Base-by-base conservation (phyloP, 2,888 invertebrate species). In the Conus canariensis region DNA sequence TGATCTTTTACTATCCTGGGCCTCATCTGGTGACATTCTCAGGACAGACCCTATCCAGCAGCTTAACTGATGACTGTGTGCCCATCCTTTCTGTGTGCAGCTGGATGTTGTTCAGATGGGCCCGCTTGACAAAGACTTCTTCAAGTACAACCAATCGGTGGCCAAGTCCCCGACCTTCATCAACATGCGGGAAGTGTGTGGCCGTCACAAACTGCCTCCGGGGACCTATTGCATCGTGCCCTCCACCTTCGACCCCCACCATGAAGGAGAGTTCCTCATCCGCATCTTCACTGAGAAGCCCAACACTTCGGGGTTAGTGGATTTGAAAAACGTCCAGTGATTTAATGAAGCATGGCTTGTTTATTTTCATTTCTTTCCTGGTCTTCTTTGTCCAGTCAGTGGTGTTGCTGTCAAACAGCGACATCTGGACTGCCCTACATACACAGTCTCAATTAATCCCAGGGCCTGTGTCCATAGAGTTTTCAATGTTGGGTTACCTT, bases 161-260 rank as follows among this genome's bases (percentile, higher is more conserved):
- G 99, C 98, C 0, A 97, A 99, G 91, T 98, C 99, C 0, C 98
- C 98, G 89, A 98, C 98, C 19, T 99, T 99, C 96, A 99, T 99
- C 94, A 99, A 99, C 96, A 97, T 99, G 90, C 97, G 99, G 90
- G 99, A 99, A 97, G 98, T 99, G 90, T 98, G 98, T 95, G 98
- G 97, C 92, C 98, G 99, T 64, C 99, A 99, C 97, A 98, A 98
- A 96, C 97, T 99, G 90, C 98, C 98, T 6, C 99, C 99, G 0
- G 99, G 99, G 60, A 97, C 98, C 30, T 99, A 99, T 97, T 98
- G 98, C 94, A 98, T 99, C 94, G 97, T 99, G 90, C 99, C 99
- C 5, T 99, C 82, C 19, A 83, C 82, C 82, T 83, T 58, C 25
- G 82, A 99, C 93, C 98, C 0, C 45, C 98, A 99, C 93, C 98